These are phyloP conservation scores for Anseranas semipalmata DNA, from an alignment of 2,113 vertebrate genomes.

Conservation along the genomic window DNA sequence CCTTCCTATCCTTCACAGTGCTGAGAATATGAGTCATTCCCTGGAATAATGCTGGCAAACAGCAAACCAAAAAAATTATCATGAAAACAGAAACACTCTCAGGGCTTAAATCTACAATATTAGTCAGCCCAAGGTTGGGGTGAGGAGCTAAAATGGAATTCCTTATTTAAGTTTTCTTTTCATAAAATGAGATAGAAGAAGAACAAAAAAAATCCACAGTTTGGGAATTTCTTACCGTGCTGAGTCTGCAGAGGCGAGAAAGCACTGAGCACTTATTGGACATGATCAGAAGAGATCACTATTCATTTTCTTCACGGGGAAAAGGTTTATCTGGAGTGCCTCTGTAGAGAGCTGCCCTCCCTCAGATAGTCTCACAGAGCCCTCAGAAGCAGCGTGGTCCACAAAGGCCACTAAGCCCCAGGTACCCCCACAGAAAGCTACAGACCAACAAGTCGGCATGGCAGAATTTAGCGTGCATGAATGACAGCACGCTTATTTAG, in stretches of 20 bases:
- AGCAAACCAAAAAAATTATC: constrained; percentile 33
- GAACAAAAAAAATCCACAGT: not conserved
- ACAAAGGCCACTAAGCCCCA: not conserved
- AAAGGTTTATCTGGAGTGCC: not conserved
- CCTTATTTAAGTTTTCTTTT: not conserved
- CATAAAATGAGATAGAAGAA: not conserved
- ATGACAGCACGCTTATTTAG: not conserved
- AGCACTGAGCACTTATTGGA: not conserved
- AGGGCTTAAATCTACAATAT: constrained; percentile 35
- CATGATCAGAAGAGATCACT: not conserved
- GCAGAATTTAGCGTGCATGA: not conserved
- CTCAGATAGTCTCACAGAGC: not conserved
- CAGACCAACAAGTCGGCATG: not conserved
- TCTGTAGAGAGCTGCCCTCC: not conserved
- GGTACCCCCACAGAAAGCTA: not conserved
- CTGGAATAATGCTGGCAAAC: not conserved
- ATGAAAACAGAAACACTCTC: not conserved
- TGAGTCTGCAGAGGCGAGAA: not conserved
- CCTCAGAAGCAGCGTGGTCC: not conserved
- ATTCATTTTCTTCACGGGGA: not conserved
- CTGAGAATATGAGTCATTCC: not conserved
- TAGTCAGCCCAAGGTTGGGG: not conserved
- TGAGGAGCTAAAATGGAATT: constrained; percentile 23
- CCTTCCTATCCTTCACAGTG: not conserved
- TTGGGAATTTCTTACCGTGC: not conserved